A percentile compares a stretch with the other conserved stretches of the same genome.
Evolutionary conservation across 2,797 vertebrate genomes (phyloP).

Genomic region (Fistularia tabacaria): DNA sequence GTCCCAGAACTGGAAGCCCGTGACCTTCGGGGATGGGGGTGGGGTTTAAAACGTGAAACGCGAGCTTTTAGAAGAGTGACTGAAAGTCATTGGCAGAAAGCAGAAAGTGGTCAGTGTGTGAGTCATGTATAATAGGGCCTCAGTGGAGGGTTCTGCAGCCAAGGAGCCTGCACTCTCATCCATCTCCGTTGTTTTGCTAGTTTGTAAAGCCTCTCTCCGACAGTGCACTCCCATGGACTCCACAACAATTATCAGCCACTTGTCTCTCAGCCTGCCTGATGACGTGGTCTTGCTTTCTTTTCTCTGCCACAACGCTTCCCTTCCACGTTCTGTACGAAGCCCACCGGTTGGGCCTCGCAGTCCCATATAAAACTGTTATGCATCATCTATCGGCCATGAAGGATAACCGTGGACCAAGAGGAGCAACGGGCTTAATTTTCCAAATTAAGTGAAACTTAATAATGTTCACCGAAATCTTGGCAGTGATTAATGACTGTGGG

Average conservation of each 20-base stretch:
- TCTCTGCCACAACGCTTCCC: conserved; percentile 21
- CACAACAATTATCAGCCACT: conserved; percentile 86
- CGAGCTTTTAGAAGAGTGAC: conserved; percentile 17
- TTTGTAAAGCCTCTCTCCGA: conserved; percentile 71
- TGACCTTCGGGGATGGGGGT: no score
- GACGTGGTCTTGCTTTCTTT: conserved; percentile 33
- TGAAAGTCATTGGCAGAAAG: conserved; percentile 20
- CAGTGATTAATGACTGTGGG: conserved; percentile 87
- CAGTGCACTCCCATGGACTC: conserved; percentile 74
- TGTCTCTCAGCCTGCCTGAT: conserved; percentile 73
- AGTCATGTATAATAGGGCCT: conserved; percentile 77
- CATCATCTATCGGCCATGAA: conserved; percentile 85
- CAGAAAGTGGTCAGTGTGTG: conserved; percentile 23
- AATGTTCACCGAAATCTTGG: conserved; percentile 82
- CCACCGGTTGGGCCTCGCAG: conserved; percentile 80
- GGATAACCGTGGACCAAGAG: conserved; percentile 87
- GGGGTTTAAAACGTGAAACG: conserved; percentile 3
- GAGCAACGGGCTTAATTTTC: conserved; percentile 85
- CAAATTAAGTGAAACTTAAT: conserved; percentile 93
- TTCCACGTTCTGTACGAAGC: conserved; percentile 58
- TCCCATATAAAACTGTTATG: conserved; percentile 86
- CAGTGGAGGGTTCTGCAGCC: conserved; percentile 68
- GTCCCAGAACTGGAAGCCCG: no score
- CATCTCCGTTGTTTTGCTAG: conserved; percentile 70
- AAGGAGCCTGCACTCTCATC: conserved; percentile 66